Evolutionary conservation across 2,888 invertebrate species (phyloP).

Genomic region (Alcis repandata): DNA sequence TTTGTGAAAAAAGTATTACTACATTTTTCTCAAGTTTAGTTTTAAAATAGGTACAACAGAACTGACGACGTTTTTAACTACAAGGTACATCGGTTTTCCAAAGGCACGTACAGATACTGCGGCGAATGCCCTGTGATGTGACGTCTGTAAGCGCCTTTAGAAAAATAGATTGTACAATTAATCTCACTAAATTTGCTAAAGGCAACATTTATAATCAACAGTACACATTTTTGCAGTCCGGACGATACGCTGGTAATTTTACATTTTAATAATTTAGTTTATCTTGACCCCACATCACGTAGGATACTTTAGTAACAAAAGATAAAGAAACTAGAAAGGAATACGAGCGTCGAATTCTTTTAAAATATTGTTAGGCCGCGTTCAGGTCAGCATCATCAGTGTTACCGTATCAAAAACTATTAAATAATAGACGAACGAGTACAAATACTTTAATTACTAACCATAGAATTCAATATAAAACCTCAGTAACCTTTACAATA

Average conservation of each 20-base stretch:
- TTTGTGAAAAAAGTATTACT: no score
- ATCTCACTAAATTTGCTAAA: slow-evolving; percentile 1
- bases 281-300: slow-evolving; percentile 3
- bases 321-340: slow-evolving; percentile 5
- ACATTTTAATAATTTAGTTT: slow-evolving; percentile 15
- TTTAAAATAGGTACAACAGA: no score
- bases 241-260: slow-evolving; percentile 1
- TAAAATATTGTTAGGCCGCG: slow-evolving; percentile 15
- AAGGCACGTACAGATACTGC: neutral
- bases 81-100: neutral
- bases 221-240: neutral
- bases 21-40: no score
- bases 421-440: no score
- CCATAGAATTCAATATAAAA: no score
- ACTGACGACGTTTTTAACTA: no score
- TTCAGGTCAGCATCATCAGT: neutral
- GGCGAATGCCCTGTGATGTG: neutral
- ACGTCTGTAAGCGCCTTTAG: neutral
- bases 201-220: neutral
- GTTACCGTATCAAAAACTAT: neutral
- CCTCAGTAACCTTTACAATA: no score
- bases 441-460: no score
- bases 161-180: neutral
- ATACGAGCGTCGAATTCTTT: slow-evolving; percentile 2
- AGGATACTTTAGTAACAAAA: slow-evolving; percentile 22